Evolutionary conservation across 2,113 vertebrate genomes (phyloP).

Genomic region (Aptenodytes patagonicus): DNA sequence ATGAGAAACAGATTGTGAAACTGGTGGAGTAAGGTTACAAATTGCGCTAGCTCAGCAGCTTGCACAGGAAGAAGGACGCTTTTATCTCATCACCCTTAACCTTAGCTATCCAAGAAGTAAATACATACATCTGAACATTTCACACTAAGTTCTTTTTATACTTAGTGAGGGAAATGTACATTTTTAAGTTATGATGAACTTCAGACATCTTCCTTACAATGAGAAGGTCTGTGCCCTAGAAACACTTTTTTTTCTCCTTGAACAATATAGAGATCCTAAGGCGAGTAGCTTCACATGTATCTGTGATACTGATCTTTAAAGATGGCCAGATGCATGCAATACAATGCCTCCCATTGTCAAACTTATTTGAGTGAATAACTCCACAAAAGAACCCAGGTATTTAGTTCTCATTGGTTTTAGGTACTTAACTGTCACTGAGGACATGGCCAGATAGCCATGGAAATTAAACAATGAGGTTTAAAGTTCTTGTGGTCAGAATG

Average conservation of each 20-base stretch:
- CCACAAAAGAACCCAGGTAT: neutral
- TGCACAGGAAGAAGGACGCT: neutral
- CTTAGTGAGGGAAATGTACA: neutral
- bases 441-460: neutral
- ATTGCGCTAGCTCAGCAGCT: neutral
- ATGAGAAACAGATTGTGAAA: neutral
- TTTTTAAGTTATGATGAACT: neutral
- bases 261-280: neutral
- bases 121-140: neutral
- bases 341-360: neutral
- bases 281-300: neutral
- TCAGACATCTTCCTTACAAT: neutral
- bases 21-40: neutral
- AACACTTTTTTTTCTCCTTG: neutral
- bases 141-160: neutral
- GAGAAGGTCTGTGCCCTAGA: neutral
- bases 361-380: neutral
- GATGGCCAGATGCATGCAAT: neutral
- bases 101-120: neutral
- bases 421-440: neutral
- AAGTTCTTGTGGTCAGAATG: neutral
- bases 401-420: neutral
- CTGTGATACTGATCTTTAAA: neutral
- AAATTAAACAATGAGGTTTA: neutral
- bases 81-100: neutral